Evolutionary conservation across 2,113 vertebrate species (phyloP).

Genomic region (Connochaetes taurinus): DNA sequence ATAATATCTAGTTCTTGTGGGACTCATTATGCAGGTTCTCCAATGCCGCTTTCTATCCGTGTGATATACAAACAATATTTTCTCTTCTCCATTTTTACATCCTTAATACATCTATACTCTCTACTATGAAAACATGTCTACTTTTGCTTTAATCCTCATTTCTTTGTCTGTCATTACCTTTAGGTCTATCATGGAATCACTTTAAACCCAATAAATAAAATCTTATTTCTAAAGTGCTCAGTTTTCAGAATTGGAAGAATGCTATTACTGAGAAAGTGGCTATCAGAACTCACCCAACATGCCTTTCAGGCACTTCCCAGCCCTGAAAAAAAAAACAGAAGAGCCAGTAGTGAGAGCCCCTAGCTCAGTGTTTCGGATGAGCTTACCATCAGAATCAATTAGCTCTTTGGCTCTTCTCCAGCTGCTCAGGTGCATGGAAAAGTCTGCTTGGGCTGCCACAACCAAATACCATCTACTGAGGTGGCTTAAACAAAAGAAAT

Average conservation of each 20-base stretch:
- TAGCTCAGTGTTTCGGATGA: neutral
- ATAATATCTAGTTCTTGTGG: slow-evolving; percentile 48
- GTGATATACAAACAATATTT: slow-evolving; percentile 52
- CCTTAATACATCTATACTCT: neutral
- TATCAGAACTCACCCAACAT: neutral
- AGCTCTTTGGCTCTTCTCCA: slow-evolving; percentile 27
- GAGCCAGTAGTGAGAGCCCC: neutral
- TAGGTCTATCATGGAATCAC: neutral
- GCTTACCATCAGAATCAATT: neutral
- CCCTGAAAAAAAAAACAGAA: neutral
- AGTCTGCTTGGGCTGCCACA: neutral
- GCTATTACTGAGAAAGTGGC: neutral
- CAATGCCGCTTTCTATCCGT: neutral
- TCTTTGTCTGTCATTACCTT: slow-evolving; percentile 13
- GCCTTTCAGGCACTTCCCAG: neutral
- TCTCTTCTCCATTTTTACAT: slow-evolving; percentile 6
- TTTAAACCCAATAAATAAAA: slow-evolving; percentile 44
- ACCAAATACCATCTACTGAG: neutral
- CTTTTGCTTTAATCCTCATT: slow-evolving; percentile 20
- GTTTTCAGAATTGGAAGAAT: neutral
- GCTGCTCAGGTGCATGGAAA: neutral
- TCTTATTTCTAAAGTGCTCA: neutral
- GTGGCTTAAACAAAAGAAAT: neutral
- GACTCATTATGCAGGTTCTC: slow-evolving; percentile 36
- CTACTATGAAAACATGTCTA: neutral